Evolutionary conservation across 2,888 invertebrate species (phyloP), one percentile per base, ranked within the genome.

Genomic region (Gandaritis pyraliata): DNA sequence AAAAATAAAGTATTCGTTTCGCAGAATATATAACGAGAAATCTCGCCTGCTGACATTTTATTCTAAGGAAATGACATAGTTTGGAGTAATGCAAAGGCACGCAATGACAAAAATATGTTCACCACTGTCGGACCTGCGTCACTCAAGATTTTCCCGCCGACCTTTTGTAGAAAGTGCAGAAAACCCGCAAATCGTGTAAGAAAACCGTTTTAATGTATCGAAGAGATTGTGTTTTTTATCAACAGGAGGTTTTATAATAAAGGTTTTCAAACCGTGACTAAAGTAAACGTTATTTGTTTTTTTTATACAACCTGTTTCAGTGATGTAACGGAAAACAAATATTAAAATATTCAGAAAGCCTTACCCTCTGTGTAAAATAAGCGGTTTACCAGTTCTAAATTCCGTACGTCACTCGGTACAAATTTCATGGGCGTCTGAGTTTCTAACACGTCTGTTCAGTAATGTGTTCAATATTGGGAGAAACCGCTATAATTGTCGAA

Each of bases 91-190:
- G 76, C 72, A 75, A 76, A 78, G 77, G 75, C 73, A 72, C 59
- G 72, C 77, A 80, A 81, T 82, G 84, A 84, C 82, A 78, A 82
- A 83, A 83, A 82, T 85, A 81, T 82, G 79, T 83, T 80, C 77
- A 66, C 73, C 72, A 74, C 82, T 83, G 85, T 85, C 85, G 70
- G 80, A 84, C 85, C 85, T 80, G 77, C 73, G 81, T 85, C 86
- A 85, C 78, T 80, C 81, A 77, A 79, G 78, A 80, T 83, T 82
- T 78, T 75, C 75, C 69, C 65, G 68, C 61, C 64, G 72, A 72
- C 76, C 79, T 77, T n/a, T n/a, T n/a, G n/a, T n/a, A 79, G 72
- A 77, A 82, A 76, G 80, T 80, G 77, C 75, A 78, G 73, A 78
- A 80, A 82, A 80, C 73, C 77, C 74, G 75, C 76, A 76, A 78